These are phyloP conservation scores for Dynastes hyllus DNA, from an alignment of 2,888 invertebrate species.

Conservation along the genomic window DNA sequence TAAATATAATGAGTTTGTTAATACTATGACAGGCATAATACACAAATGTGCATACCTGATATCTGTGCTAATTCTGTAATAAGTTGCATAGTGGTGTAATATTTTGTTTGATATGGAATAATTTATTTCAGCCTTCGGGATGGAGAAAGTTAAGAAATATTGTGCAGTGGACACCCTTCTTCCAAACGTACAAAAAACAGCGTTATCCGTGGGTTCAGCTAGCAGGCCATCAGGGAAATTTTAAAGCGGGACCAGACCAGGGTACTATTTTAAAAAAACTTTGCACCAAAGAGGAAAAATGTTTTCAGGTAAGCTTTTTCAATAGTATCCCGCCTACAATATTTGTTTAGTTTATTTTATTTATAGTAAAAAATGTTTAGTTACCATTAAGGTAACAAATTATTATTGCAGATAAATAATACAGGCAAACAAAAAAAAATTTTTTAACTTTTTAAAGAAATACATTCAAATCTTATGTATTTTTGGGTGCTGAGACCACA, in stretches of 20 bases:
- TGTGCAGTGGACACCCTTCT: conserved; percentile 97
- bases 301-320: conserved; percentile 77
- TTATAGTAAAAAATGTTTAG: background rate
- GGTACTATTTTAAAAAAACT: conserved; percentile 96
- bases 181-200: conserved; percentile 96
- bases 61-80: conserved; percentile 25
- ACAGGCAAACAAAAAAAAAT: too few relatives aligned
- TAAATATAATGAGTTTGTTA: background rate
- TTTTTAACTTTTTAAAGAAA: too few relatives aligned
- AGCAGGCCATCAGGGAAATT: conserved; percentile 96
- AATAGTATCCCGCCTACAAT: background rate
- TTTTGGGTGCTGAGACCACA: too few relatives aligned
- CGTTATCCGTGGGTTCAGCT: conserved; percentile 97
- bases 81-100: background rate
- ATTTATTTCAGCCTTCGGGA: conserved; percentile 84
- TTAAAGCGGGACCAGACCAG: conserved; percentile 93
- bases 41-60: conserved; percentile 37
- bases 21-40: background rate
- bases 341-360: background rate
- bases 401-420: too few relatives aligned
- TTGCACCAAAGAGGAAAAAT: conserved; percentile 91
- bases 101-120: too few relatives aligned
- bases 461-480: too few relatives aligned
- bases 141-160: conserved; percentile 96
- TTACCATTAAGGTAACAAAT: too few relatives aligned